Evolutionary conservation across 1,140 invertebrate genomes (phyloP).

Genomic region (Cotesia typhae): DNA sequence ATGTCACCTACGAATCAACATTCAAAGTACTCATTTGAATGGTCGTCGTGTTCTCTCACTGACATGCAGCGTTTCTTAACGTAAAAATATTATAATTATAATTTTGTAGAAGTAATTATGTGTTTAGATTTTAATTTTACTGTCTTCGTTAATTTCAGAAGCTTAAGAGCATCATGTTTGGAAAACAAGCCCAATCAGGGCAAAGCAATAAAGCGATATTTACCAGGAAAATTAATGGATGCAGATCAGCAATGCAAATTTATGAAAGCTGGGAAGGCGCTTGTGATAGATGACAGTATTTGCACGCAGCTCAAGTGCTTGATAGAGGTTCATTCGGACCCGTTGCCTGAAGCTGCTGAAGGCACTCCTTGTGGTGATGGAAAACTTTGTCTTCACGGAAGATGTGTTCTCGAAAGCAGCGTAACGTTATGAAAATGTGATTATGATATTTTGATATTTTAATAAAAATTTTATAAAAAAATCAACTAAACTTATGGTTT

Average conservation of each 20-base stretch:
- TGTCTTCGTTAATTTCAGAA: background rate
- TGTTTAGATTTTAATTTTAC: no score
- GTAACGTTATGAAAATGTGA: no score
- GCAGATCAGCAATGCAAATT: slow-evolving; percentile 2
- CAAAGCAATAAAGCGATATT: background rate
- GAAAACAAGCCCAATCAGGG: slow-evolving; percentile 19
- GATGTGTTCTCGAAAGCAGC: no score
- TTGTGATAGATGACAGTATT: background rate
- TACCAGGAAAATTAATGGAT: slow-evolving; percentile 29
- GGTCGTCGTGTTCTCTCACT: slow-evolving; percentile 15
- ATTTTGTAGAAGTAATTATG: no score
- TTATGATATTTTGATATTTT: no score
- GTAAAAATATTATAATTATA: slow-evolving; percentile 8
- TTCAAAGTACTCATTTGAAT: slow-evolving; percentile 15
- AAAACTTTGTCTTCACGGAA: no score
- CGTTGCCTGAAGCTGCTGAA: slow-evolving; percentile 9
- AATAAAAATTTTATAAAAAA: no score
- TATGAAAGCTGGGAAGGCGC: background rate
- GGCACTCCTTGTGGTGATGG: no score
- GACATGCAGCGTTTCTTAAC: slow-evolving; percentile 15
- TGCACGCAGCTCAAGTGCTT: background rate
- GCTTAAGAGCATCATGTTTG: slow-evolving; percentile 10
- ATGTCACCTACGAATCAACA: slow-evolving; percentile 1
- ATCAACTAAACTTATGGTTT: no score
- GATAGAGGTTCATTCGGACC: no score